These are phyloP conservation scores for Microtus agrestis DNA, from an alignment of 2,797 vertebrate genomes.

Conservation along the genomic window DNA sequence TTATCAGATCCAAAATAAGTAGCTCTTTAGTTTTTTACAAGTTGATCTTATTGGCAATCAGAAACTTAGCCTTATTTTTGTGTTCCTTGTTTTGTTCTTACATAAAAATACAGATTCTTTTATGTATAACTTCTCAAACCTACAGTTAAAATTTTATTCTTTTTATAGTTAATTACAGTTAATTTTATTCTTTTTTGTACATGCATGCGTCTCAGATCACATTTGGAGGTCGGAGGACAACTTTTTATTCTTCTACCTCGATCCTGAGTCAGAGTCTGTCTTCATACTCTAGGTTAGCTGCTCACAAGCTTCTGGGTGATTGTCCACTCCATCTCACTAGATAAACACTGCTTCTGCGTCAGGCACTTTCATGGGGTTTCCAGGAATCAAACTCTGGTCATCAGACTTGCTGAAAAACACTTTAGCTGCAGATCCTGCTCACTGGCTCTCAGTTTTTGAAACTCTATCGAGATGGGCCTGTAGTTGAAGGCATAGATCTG, in stretches of 20 bases:
- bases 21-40: conserved; percentile 1
- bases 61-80: conserved; percentile 3
- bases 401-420: neutral
- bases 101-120: neutral
- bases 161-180: too few species aligned
- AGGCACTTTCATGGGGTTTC: neutral
- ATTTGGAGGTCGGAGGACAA: neutral
- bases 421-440: neutral
- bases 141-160: neutral
- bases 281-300: neutral
- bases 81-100: conserved; percentile 13
- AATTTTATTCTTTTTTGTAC: neutral
- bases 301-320: neutral
- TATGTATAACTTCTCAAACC: neutral
- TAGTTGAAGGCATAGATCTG: neutral
- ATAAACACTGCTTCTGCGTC: neutral
- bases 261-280: neutral
- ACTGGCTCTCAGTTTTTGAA: neutral
- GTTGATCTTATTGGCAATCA: neutral
- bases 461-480: neutral
- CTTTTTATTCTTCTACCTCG: neutral
- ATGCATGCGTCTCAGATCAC: neutral
- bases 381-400: neutral
- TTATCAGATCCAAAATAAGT: neutral
- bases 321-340: neutral